A percentile compares a stretch with the other conserved stretches of the same genome.
Conservation (phyloP, 1,140 invertebrate species). For the Drosophila chauvacae region DNA sequence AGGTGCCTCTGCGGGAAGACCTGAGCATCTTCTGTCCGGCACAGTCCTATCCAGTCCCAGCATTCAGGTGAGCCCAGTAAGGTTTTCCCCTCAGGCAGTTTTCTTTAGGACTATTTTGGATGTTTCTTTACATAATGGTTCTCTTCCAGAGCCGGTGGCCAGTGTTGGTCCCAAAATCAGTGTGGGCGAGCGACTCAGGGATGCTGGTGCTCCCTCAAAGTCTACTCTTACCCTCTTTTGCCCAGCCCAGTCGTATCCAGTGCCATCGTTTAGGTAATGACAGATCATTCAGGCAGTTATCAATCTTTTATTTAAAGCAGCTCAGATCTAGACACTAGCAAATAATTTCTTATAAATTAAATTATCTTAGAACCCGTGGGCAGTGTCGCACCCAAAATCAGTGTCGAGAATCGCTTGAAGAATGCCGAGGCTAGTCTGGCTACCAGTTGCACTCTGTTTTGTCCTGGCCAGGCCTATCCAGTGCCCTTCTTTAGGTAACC, state of each 20-base stretch:
- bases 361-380: conserved; percentile 85
- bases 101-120: conserved; percentile 13
- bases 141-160: conserved; percentile 88
- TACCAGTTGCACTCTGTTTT: conserved; percentile 82
- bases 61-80: conserved; percentile 87
- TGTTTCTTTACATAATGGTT: neutral
- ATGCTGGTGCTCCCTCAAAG: conserved; percentile 85
- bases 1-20: conserved; percentile 50
- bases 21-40: conserved; percentile 86
- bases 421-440: conserved; percentile 86
- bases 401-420: conserved; percentile 86
- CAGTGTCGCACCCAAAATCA: conserved; percentile 85
- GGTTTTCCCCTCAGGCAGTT: conserved; percentile 38
- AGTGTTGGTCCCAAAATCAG: conserved; percentile 89
- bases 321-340: no score
- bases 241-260: conserved; percentile 89
- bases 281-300: conserved; percentile 62
- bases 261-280: conserved; percentile 88
- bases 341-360: neutral
- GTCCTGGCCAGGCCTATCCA: conserved; percentile 89
- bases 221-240: conserved; percentile 84
- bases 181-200: conserved; percentile 86
- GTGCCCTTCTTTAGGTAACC: conserved; percentile 87
- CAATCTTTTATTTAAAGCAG: neutral
- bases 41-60: conserved; percentile 88